A percentile compares a stretch with the other conserved stretches of the same genome.
phyloP scores from a whole-genome alignment of 2,113 vertebrate genomes.

The Himantopus leucocephalus region DNA sequence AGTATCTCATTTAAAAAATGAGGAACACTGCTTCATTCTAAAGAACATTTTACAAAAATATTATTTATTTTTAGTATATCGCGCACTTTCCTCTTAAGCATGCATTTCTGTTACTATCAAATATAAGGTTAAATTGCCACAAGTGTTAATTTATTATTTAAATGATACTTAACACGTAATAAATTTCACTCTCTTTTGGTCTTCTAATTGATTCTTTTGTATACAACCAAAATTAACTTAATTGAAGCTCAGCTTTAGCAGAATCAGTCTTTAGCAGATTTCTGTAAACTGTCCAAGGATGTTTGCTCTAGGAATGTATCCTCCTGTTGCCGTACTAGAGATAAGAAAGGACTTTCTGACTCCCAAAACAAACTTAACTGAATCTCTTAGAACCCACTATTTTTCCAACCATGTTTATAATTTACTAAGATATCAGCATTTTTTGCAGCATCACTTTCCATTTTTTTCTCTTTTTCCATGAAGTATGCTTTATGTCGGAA shows the following conservation, averaged over 20 bases:
- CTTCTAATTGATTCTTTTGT: background rate
- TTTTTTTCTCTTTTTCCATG: background rate
- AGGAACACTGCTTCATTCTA: background rate
- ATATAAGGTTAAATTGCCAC: background rate
- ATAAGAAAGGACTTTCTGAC: background rate
- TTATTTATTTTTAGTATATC: background rate
- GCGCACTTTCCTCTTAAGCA: background rate
- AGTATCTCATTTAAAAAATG: background rate
- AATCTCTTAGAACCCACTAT: background rate
- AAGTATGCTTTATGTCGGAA: background rate
- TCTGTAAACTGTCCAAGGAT: background rate
- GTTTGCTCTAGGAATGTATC: background rate
- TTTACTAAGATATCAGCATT: background rate
- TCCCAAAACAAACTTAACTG: background rate
- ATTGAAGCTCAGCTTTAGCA: background rate
- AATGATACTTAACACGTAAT: background rate
- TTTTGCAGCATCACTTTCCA: background rate
- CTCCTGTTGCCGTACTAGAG: background rate
- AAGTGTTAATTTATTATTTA: background rate
- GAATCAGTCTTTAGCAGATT: background rate
- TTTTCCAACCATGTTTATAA: background rate
- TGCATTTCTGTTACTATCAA: background rate
- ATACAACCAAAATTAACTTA: constrained; percentile 1
- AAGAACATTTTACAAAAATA: background rate
- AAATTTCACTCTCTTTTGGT: background rate